phyloP scores from a whole-genome alignment of 2,113 vertebrate genomes.

The Vanacampus margaritifer region DNA sequence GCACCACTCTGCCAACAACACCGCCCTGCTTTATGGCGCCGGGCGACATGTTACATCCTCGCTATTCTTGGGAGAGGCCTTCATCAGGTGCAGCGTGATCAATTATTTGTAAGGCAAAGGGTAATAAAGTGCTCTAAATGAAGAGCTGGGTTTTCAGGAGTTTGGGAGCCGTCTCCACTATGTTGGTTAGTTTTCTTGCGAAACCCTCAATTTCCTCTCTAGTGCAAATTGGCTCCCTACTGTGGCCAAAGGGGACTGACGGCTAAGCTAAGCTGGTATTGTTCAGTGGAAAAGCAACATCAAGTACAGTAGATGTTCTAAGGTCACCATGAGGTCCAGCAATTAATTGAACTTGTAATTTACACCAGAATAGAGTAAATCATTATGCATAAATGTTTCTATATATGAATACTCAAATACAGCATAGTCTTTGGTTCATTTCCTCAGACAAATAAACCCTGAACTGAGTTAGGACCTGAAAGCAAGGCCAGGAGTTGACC shows the following conservation, averaged over 20 bases:
- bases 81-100: background rate
- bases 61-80: slow-evolving; percentile 27
- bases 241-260: background rate
- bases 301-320: no score
- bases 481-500: slow-evolving; percentile 31
- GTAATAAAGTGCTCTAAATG: slow-evolving; percentile 3
- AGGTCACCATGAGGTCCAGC: no score
- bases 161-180: background rate
- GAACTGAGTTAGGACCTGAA: slow-evolving; percentile 38
- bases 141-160: background rate
- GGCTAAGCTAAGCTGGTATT: no score
- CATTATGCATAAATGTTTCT: no score
- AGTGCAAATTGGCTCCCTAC: background rate
- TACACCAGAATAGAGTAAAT: no score
- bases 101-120: background rate
- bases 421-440: slow-evolving; percentile 14
- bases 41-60: slow-evolving; percentile 56
- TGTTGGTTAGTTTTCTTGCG: background rate
- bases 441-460: slow-evolving; percentile 34
- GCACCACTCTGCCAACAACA: slow-evolving; percentile 32
- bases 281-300: no score
- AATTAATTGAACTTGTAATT: no score
- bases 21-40: slow-evolving; percentile 64
- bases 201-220: background rate
- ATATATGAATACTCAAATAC: background rate